Conservation (phyloP, 2,888 invertebrate species). For the Apodemia duryi region DNA sequence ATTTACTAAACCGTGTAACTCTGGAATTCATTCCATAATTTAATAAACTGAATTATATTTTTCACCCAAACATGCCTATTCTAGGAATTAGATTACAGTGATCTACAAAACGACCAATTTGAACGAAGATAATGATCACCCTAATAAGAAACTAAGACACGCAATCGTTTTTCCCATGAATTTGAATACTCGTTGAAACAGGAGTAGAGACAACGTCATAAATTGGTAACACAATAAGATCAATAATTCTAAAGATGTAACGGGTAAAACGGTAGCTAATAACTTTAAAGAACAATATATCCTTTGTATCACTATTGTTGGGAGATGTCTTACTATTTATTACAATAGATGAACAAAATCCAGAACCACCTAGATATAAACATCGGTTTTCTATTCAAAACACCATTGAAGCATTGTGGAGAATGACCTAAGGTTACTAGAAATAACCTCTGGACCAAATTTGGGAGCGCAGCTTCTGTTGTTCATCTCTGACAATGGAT, state of each 20-base stretch:
- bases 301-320: constrained; percentile 51
- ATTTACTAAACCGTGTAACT: too few relatives aligned
- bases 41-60: constrained; percentile 19
- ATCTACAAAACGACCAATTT: constrained; percentile 27
- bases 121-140: constrained; percentile 30
- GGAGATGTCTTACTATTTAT: constrained; percentile 42
- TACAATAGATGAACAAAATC: constrained; percentile 35
- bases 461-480: constrained; percentile 44
- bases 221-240: constrained; percentile 66
- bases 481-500: constrained; percentile 54
- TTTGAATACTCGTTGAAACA: constrained; percentile 51
- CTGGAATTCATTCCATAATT: background rate
- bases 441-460: constrained; percentile 63
- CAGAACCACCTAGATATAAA: constrained; percentile 38
- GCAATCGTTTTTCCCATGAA: constrained; percentile 59
- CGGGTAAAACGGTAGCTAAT: constrained; percentile 72
- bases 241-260: constrained; percentile 68
- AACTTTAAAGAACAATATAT: constrained; percentile 61
- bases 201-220: constrained; percentile 60
- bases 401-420: constrained; percentile 57
- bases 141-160: constrained; percentile 32
- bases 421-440: constrained; percentile 65
- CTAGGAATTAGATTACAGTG: constrained; percentile 21
- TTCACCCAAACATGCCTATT: constrained; percentile 22
- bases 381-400: constrained; percentile 56